Percentiles rank a stretch among this genome's conserved stretches.
Conservation (phyloP, 2,113 vertebrate genomes). For the Zapus hudsonius region DNA sequence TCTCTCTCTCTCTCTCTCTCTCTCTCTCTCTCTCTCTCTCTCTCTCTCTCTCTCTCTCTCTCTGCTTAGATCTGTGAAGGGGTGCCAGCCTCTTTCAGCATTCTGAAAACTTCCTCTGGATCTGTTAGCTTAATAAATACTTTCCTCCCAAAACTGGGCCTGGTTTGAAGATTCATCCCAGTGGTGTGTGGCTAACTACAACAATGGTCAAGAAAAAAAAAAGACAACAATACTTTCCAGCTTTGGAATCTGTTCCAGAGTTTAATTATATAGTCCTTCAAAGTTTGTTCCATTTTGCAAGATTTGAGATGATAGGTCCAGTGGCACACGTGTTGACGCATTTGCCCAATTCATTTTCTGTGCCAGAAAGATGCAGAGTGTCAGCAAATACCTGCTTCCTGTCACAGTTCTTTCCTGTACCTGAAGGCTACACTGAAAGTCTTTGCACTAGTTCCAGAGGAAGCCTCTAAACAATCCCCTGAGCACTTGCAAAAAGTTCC, state of each 20-base stretch:
- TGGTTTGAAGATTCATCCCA: too few relatives aligned
- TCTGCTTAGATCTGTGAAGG: too few relatives aligned
- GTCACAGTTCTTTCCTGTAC: neutral
- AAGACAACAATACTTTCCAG: neutral
- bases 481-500: neutral
- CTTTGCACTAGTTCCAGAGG: slow-evolving; percentile 3
- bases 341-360: neutral
- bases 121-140: too few relatives aligned
- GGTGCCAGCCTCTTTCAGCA: too few relatives aligned
- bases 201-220: slow-evolving; percentile 42
- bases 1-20: too few relatives aligned
- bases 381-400: neutral
- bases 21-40: too few relatives aligned
- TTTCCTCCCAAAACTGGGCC: too few relatives aligned
- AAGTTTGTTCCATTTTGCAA: neutral
- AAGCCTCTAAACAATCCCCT: neutral
- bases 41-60: too few relatives aligned
- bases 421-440: neutral
- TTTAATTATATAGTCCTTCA: slow-evolving; percentile 12
- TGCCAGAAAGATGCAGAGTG: neutral
- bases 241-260: neutral
- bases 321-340: neutral
- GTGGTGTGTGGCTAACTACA: too few relatives aligned
- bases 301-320: neutral
- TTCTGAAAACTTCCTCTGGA: too few relatives aligned